Base-by-base conservation (phyloP, 2,113 vertebrate genomes). In the Ceuthmochares aereus region DNA sequence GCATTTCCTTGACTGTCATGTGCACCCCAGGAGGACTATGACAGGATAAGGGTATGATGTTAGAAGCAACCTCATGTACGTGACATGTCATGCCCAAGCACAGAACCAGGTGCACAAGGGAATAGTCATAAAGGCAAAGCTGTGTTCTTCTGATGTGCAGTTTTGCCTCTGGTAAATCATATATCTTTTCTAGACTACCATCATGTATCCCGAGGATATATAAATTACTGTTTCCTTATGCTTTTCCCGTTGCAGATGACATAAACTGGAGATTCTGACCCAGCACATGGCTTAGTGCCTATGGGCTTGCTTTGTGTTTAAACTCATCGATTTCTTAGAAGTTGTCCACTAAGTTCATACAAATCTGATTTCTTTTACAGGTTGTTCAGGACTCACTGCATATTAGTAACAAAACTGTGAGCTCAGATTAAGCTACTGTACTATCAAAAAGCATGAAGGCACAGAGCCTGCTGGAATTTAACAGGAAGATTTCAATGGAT, bases 71-170 rank as follows among this genome's bases (percentile, higher is more conserved):
- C 32, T 8, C 17, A 36, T 15, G n/a, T 7, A 37, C 22, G 36
- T 73, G 34, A 5, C 14, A 49, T 26, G 27, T 13, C 6, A 2
- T 45, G 32, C 4, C 37, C 40, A 37, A 60, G 58, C 18, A 70
- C 30, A 80, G 70, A 83, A 60, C 6, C 14, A 43, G n/a, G 14
- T 0, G 1, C 27, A n/a, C 19, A 11, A 3, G 4, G 1, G 30
- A 34, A 37, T 23, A 45, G 8, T 7, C 20, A 40, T 55, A 51
- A 78, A 75, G 26, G 34, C 21, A 76, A 85, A 60, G 14, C 12
- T 29, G 1, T 51, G 12, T 13, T 87, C 37, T 63, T 68, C 47
- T 54, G 22, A 72, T 43, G 27, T 19, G 23, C 7, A 75, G 1
- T 52, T 64, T 22, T 82, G 37, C 49, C 26, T 42, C n/a, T 36